Conservation (phyloP, 2,888 invertebrate species). For the Chymomyza fuscimana region DNA sequence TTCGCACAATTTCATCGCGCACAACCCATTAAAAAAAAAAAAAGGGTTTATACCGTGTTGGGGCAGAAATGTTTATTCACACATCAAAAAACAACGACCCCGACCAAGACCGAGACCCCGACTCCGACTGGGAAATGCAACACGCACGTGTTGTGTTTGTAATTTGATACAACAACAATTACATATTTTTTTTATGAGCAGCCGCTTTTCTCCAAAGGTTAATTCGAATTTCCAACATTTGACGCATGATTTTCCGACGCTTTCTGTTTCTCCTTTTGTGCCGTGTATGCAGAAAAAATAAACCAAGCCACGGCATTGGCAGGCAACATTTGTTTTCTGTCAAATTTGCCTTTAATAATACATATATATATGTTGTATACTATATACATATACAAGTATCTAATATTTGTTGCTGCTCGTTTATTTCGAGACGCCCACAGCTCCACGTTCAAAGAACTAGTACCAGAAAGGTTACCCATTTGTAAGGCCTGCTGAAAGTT, state of each 20-base stretch:
- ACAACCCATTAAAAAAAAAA: too few relatives aligned
- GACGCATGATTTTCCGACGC: slow-evolving; percentile 24
- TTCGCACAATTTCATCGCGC: too few relatives aligned
- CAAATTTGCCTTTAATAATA: slow-evolving; percentile 69
- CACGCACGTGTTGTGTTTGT: slow-evolving; percentile 6
- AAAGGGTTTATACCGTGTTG: background rate
- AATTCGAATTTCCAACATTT: slow-evolving; percentile 29
- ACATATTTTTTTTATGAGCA: background rate
- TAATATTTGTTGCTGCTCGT: background rate
- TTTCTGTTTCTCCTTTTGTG: too few relatives aligned
- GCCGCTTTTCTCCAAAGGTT: slow-evolving; percentile 2
- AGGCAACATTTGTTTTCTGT: slow-evolving; percentile 69
- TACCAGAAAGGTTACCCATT: background rate
- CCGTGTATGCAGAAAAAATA: slow-evolving; percentile 24
- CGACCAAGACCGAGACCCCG: too few relatives aligned
- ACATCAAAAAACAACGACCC: too few relatives aligned
- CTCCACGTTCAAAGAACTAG: slow-evolving; percentile 18
- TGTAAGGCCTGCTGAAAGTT: slow-evolving; percentile 46
- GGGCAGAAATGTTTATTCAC: too few relatives aligned
- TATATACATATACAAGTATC: too few relatives aligned
- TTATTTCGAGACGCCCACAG: slow-evolving; percentile 39
- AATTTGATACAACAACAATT: slow-evolving; percentile 2
- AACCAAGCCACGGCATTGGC: slow-evolving; percentile 1
- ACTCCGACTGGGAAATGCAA: background rate
- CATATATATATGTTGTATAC: slow-evolving; percentile 42